phyloP scores from a whole-genome alignment of 2,113 vertebrate genomes.

The Hyperopisus bebe region DNA sequence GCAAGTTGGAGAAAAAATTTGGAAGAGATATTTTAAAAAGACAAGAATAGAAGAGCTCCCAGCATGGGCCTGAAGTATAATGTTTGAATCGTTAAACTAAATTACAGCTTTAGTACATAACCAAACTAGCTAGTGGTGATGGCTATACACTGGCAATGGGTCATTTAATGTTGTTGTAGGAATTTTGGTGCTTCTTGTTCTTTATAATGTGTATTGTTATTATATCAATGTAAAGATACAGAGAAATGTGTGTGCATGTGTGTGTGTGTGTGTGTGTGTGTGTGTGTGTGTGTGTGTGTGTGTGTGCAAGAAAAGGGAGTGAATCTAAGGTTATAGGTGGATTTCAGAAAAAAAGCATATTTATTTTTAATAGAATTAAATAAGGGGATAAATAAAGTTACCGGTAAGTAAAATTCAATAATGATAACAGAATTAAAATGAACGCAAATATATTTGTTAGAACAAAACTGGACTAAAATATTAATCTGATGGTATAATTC shows the following conservation, averaged over 20 bases:
- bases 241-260: background rate
- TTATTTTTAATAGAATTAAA: background rate
- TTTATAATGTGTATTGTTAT: background rate
- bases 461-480: background rate
- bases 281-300: no score
- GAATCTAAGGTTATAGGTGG: background rate
- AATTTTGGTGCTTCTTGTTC: background rate
- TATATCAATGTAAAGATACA: background rate
- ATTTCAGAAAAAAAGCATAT: background rate
- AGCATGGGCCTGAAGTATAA: background rate
- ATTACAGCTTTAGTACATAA: background rate
- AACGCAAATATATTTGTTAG: background rate
- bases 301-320: background rate
- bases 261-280: no score
- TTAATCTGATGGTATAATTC: background rate
- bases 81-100: background rate
- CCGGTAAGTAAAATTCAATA: background rate
- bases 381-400: background rate
- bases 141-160: no score
- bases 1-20: constrained; percentile 3
- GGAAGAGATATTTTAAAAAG: background rate
- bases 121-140: background rate
- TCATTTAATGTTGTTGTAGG: background rate
- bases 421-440: background rate
- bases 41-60: background rate